Evolutionary conservation across 2,888 invertebrate genomes (phyloP).

Genomic region (Mesorhabditis belari): DNA sequence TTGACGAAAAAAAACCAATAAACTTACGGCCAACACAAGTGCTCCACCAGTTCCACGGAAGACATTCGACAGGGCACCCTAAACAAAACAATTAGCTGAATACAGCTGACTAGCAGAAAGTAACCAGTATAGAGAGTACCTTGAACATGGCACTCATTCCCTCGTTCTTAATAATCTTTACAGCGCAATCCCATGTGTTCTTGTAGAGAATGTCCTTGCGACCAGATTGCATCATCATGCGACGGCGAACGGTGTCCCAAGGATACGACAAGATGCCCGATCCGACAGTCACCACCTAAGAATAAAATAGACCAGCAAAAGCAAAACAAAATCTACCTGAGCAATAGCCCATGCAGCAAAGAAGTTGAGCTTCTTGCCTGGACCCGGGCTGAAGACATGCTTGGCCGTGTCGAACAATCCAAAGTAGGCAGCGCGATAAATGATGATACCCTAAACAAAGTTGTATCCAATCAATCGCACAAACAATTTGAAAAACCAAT

Average conservation of each 20-base stretch:
- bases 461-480: too few species aligned
- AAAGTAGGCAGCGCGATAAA: constrained; percentile 90
- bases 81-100: too few species aligned
- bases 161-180: constrained; percentile 75
- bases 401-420: constrained; percentile 92
- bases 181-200: constrained; percentile 85
- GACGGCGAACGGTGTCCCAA: too few species aligned
- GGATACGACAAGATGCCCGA: constrained; percentile 90
- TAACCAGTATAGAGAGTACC: too few species aligned
- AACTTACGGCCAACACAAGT: too few species aligned
- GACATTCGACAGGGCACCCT: too few species aligned
- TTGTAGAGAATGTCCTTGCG: constrained; percentile 81
- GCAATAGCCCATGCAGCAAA: constrained; percentile 79
- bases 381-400: constrained; percentile 76
- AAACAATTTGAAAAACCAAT: too few species aligned
- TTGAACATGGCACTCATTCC: constrained; percentile 84
- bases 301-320: too few species aligned
- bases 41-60: too few species aligned
- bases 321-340: constrained; percentile 37
- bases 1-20: too few species aligned
- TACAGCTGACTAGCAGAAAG: too few species aligned
- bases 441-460: constrained; percentile 80
- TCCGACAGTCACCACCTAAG: constrained; percentile 72
- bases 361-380: constrained; percentile 87
- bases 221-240: too few species aligned